Percentiles rank a stretch among this genome's conserved stretches.
These are phyloP conservation scores for Hyperoodon ampullatus DNA, from an alignment of 2,113 vertebrate genomes.

Conservation along the genomic window DNA sequence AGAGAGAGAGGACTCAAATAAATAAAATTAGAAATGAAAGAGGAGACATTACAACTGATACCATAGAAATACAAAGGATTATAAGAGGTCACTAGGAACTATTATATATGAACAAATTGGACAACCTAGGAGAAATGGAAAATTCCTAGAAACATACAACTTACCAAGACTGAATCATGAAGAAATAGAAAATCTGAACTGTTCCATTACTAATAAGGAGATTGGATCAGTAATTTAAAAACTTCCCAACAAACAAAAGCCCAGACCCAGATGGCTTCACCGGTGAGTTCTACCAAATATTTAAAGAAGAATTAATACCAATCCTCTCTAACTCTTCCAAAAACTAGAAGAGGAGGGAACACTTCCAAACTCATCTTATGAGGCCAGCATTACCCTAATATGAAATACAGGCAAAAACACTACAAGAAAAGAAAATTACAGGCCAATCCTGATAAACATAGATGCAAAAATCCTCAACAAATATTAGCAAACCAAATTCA, in stretches of 20 bases:
- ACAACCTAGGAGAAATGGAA: neutral
- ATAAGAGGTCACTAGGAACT: neutral
- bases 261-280: neutral
- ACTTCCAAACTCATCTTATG: neutral
- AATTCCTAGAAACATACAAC: neutral
- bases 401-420: neutral
- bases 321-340: neutral
- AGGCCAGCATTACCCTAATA: neutral
- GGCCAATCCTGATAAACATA: neutral
- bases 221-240: neutral
- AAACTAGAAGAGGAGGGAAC: neutral
- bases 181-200: neutral
- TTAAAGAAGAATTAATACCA: neutral
- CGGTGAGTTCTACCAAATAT: neutral
- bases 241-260: neutral
- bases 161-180: neutral
- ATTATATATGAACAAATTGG: neutral
- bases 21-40: neutral
- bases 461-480: neutral
- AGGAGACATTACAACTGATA: neutral
- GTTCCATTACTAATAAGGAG: neutral
- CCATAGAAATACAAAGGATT: neutral
- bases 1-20: neutral
- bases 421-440: neutral
- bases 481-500: neutral